Percentiles rank a stretch among this genome's conserved stretches.
phyloP scores from a whole-genome alignment of 2,888 invertebrate genomes.

The Hermodice carunculata region DNA sequence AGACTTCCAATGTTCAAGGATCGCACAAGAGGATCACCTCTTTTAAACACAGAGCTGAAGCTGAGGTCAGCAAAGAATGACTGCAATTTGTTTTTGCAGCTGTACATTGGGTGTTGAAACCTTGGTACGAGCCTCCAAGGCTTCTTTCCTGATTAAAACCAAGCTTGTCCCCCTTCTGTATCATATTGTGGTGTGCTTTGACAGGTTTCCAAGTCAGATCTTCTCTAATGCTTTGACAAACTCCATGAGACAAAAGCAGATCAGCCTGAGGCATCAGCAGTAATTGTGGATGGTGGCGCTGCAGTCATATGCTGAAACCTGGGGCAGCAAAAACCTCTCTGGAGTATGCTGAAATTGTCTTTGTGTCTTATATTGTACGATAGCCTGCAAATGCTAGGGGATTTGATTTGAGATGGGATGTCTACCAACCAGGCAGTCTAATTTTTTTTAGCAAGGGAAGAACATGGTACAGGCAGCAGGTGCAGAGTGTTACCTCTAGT shows the following conservation, averaged over 20 bases:
- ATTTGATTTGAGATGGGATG: no score
- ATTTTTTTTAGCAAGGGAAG: no score
- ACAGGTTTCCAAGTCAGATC: background rate
- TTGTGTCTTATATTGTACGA: background rate
- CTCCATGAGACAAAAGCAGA: no score
- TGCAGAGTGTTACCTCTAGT: no score
- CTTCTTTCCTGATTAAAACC: slow-evolving; percentile 1
- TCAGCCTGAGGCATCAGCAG: background rate
- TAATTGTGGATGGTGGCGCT: background rate
- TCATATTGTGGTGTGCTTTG: background rate
- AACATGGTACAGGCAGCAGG: no score
- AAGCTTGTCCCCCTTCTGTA: background rate
- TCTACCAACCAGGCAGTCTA: no score
- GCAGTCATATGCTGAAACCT: background rate
- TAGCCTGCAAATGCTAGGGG: background rate
- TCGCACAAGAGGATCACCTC: no score
- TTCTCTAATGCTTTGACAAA: background rate
- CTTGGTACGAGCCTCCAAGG: background rate
- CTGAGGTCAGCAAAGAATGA: no score
- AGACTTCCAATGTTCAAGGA: background rate
- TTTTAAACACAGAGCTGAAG: no score
- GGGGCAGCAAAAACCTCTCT: background rate
- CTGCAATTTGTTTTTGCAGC: no score
- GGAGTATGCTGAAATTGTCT: background rate
- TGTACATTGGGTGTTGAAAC: no score